Percentiles rank a stretch among this genome's conserved stretches.
Conservation (phyloP, 2,888 invertebrate species). For the Microdon myrmicae region DNA sequence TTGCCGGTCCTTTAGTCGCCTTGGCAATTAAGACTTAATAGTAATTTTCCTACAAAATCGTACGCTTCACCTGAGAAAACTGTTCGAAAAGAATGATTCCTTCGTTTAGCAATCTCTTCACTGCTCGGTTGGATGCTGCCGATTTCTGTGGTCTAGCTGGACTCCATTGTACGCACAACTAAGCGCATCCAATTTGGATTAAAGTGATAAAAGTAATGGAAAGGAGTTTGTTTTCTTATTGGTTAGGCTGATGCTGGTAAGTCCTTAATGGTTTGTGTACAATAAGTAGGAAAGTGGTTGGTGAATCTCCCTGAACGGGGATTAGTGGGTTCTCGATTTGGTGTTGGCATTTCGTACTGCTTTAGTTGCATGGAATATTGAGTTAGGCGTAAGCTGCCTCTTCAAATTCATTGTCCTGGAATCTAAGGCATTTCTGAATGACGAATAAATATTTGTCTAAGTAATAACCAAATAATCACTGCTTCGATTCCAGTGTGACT, state of each 20-base stretch:
- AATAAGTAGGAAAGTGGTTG: constrained; percentile 3
- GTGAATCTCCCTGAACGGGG: constrained; percentile 6
- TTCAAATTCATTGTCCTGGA: no score
- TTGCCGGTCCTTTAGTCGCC: constrained; percentile 17
- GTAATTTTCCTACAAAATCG: constrained; percentile 34
- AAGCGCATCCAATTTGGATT: constrained; percentile 52
- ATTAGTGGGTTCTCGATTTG: constrained; percentile 16
- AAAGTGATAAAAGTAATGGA: constrained; percentile 48
- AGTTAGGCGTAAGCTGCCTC: no score
- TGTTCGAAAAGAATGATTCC: constrained; percentile 13
- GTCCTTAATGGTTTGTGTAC: constrained; percentile 23
- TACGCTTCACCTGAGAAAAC: constrained; percentile 27
- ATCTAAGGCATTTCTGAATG: no score
- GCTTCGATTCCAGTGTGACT: no score
- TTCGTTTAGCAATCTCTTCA: constrained; percentile 27
- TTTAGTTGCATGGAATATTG: no score
- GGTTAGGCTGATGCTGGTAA: constrained; percentile 27
- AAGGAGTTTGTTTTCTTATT: constrained; percentile 38
- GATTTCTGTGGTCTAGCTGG: constrained; percentile 10
- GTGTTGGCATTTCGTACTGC: constrained; percentile 1
- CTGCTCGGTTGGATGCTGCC: constrained; percentile 1
- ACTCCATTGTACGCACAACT: constrained; percentile 31
- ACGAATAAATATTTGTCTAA: no score
- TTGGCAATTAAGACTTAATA: no score
- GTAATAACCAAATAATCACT: no score